Evolutionary conservation across 2,888 invertebrate genomes (phyloP).

Genomic region (Argyresthia goedartella): DNA sequence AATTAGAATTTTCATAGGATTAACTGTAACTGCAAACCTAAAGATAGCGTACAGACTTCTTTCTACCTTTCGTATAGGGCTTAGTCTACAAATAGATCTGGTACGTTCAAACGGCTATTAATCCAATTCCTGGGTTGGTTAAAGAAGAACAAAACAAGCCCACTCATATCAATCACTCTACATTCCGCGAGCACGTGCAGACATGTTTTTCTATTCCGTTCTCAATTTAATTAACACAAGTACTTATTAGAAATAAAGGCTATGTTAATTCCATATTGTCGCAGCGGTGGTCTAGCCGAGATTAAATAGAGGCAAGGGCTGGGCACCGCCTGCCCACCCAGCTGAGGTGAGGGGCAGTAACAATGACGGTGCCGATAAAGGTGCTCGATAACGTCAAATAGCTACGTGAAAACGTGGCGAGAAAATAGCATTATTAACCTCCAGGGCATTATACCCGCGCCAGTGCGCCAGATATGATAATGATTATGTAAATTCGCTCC

Average conservation of each 20-base stretch:
- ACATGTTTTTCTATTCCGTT: no score
- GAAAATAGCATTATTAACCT: conserved; percentile 73
- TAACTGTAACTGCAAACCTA: no score
- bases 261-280: background rate
- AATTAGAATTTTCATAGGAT: no score
- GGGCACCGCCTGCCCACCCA: conserved; percentile 42
- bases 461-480: conserved; percentile 71
- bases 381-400: conserved; percentile 66
- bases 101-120: no score
- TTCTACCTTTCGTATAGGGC: no score
- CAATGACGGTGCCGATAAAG: conserved; percentile 66
- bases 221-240: no score
- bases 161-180: background rate
- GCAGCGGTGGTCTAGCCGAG: conserved; percentile 2
- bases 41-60: no score
- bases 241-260: background rate
- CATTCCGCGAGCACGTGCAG: no score
- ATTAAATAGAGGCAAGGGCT: conserved; percentile 21
- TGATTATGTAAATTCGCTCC: conserved; percentile 70
- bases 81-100: no score
- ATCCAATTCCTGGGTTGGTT: no score
- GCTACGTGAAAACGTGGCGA: conserved; percentile 69
- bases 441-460: conserved; percentile 68
- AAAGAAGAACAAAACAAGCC: background rate
- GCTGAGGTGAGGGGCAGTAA: conserved; percentile 54